These are phyloP conservation scores for Platalea minor DNA, from an alignment of 2,797 vertebrate genomes.

Conservation along the genomic window DNA sequence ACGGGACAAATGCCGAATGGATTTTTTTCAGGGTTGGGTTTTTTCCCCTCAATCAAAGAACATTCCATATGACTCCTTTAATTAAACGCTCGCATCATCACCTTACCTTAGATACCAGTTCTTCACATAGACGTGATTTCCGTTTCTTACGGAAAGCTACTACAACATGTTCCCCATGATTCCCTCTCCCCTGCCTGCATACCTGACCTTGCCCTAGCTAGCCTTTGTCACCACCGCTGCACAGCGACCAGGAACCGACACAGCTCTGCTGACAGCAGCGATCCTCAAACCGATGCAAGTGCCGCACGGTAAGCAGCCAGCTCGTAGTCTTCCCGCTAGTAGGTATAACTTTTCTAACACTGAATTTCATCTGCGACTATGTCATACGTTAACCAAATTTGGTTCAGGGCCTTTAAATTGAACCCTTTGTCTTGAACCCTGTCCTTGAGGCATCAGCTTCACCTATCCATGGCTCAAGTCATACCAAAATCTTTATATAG, in stretches of 20 bases:
- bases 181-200: background rate
- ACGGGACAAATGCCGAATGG: background rate
- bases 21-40: background rate
- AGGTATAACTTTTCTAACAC: background rate
- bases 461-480: background rate
- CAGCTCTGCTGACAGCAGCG: background rate
- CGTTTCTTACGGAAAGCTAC: background rate
- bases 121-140: background rate
- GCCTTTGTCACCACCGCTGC: background rate
- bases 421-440: background rate
- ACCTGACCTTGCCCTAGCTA: background rate
- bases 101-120: background rate
- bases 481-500: background rate
- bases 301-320: background rate
- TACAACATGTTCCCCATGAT: background rate
- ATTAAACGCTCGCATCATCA: background rate
- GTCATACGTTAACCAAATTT: background rate
- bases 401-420: background rate
- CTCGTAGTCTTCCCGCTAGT: background rate
- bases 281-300: background rate
- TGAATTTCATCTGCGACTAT: background rate
- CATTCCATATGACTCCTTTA: background rate
- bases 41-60: background rate
- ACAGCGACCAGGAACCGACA: background rate
- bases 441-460: background rate